Conservation (phyloP, 2,113 vertebrate species). For the Xenotilapia longispinis region DNA sequence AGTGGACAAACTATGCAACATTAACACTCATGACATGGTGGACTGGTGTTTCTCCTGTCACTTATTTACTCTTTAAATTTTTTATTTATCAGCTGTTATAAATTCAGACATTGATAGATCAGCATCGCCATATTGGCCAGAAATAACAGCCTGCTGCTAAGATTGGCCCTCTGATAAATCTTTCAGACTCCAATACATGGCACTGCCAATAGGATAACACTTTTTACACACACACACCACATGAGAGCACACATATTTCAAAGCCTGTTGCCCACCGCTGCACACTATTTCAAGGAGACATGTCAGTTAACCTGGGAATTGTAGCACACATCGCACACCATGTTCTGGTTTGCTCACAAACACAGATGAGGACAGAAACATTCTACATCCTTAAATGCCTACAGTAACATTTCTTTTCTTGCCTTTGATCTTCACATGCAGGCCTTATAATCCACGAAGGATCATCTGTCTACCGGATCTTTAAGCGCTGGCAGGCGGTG, state of each 20-base stretch:
- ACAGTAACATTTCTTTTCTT: background rate
- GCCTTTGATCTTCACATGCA: slow-evolving; percentile 23
- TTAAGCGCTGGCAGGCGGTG: slow-evolving; percentile 86
- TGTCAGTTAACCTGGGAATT: background rate
- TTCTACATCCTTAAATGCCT: background rate
- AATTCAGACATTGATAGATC: background rate
- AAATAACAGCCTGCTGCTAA: background rate
- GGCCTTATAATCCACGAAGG: slow-evolving; percentile 85
- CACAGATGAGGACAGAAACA: background rate
- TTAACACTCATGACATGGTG: background rate
- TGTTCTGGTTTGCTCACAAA: background rate
- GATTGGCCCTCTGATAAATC: background rate
- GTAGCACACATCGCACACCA: background rate
- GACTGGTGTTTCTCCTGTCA: background rate
- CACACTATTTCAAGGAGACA: background rate
- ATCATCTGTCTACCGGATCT: slow-evolving; percentile 86
- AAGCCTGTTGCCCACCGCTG: background rate
- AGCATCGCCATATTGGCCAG: background rate
- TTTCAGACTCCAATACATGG: background rate
- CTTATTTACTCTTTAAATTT: background rate
- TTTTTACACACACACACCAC: background rate
- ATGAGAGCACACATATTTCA: background rate
- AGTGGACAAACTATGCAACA: background rate
- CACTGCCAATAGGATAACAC: background rate
- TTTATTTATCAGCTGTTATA: background rate